Conservation (phyloP, 1,140 invertebrate genomes). For the Diorhabda sublineata region DNA sequence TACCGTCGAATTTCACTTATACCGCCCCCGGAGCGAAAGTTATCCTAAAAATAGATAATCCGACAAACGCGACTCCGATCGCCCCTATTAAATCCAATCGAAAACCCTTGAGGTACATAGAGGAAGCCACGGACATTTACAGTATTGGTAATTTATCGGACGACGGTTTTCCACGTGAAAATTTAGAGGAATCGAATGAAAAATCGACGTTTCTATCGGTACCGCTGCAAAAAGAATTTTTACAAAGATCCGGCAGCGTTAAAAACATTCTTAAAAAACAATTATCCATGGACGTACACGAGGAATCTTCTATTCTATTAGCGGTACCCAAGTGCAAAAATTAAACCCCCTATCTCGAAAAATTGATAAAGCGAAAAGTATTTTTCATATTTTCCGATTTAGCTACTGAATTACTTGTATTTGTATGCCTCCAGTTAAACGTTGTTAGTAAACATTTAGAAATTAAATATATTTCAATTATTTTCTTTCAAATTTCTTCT, state of each 20-base stretch:
- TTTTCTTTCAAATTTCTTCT: no score
- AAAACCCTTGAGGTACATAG: slow-evolving; percentile 44
- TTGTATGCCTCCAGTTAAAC: no score
- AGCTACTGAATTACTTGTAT: no score
- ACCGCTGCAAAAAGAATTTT: slow-evolving; percentile 35
- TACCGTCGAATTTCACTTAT: slow-evolving; percentile 66
- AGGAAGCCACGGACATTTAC: slow-evolving; percentile 45
- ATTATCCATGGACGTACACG: slow-evolving; percentile 39
- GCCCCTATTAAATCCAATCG: slow-evolving; percentile 40
- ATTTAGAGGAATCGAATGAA: slow-evolving; percentile 20
- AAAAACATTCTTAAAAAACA: slow-evolving; percentile 46
- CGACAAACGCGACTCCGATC: slow-evolving; percentile 40
- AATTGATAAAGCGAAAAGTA: no score
- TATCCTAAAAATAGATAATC: slow-evolving; percentile 30
- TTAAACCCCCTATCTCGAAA: no score
- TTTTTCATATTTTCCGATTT: no score
- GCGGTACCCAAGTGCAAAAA: slow-evolving; percentile 7
- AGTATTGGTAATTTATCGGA: slow-evolving; percentile 34
- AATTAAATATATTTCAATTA: no score
- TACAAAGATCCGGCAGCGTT: slow-evolving; percentile 47
- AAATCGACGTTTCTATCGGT: slow-evolving; percentile 34
- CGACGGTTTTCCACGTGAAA: slow-evolving; percentile 29
- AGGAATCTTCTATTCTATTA: slow-evolving; percentile 42
- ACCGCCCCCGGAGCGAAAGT: slow-evolving; percentile 54
- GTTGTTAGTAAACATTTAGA: no score